Evolutionary conservation across 2,113 vertebrate genomes (phyloP).

Genomic region (Rynchops niger): DNA sequence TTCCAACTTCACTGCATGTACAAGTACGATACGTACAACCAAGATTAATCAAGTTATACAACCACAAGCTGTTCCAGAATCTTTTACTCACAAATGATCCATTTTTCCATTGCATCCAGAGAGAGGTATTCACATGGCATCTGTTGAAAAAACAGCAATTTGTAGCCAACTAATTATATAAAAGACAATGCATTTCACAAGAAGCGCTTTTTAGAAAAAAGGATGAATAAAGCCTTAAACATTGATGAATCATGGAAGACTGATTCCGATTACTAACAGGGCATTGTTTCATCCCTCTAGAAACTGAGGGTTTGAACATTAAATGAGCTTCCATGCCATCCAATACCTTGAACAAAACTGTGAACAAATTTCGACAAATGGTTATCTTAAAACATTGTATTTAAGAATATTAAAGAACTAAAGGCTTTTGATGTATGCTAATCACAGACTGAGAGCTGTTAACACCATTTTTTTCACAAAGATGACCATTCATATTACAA

Average conservation of each 20-base stretch:
- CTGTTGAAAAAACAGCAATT: conserved; percentile 70
- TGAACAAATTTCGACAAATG: neutral
- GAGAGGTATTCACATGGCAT: conserved; percentile 99
- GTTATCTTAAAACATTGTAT: neutral
- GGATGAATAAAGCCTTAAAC: neutral
- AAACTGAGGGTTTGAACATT: neutral
- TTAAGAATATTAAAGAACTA: neutral
- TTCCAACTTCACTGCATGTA: neutral
- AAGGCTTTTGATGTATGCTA: neutral
- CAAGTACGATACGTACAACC: neutral
- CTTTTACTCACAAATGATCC: conserved; percentile 96
- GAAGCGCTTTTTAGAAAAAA: neutral
- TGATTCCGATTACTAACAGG: neutral
- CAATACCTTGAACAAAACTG: neutral
- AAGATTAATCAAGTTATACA: neutral
- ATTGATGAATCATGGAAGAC: neutral
- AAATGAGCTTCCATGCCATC: neutral
- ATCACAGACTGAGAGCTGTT: neutral
- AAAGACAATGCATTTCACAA: neutral
- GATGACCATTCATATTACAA: neutral
- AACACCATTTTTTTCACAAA: neutral
- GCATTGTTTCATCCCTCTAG: neutral
- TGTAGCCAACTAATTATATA: neutral
- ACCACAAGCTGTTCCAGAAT: neutral
- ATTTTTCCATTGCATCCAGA: conserved; percentile 97